Conservation (phyloP, 2,888 invertebrate genomes). For the Leucoma salicis region DNA sequence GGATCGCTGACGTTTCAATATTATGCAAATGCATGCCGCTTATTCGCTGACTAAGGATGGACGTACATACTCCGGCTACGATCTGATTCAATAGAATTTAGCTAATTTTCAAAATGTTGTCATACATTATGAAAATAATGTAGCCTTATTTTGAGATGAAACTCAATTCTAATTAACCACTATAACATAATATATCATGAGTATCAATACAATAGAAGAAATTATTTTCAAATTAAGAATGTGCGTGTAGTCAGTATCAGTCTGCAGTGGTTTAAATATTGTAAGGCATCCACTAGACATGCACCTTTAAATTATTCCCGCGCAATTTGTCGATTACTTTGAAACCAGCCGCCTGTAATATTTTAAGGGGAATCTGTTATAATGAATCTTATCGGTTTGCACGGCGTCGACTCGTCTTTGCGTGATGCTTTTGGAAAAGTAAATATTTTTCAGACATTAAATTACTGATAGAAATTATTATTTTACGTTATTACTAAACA, state of each 20-base stretch:
- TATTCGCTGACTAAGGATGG: constrained; percentile 50
- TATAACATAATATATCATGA: no score
- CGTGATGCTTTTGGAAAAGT: constrained; percentile 1
- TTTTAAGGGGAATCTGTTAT: constrained; percentile 34
- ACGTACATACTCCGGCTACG: background rate
- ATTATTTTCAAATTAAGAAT: no score
- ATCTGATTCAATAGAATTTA: background rate
- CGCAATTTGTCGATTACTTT: constrained; percentile 41
- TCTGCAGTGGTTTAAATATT: constrained; percentile 12
- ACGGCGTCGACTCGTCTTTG: no score
- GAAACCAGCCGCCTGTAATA: constrained; percentile 35
- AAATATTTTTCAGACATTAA: background rate
- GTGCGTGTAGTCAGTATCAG: background rate
- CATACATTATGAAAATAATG: no score
- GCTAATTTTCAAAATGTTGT: no score
- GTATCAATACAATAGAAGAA: no score
- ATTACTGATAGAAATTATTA: no score
- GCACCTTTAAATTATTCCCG: constrained; percentile 35
- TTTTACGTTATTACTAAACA: no score
- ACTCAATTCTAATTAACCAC: no score
- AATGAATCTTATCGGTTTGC: constrained; percentile 28
- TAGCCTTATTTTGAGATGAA: no score
- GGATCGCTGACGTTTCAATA: constrained; percentile 72
- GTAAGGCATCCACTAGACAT: constrained; percentile 35
- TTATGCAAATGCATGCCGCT: constrained; percentile 69